phyloP scores from a whole-genome alignment of 2,888 invertebrate species.

The Eupithecia centaureata region DNA sequence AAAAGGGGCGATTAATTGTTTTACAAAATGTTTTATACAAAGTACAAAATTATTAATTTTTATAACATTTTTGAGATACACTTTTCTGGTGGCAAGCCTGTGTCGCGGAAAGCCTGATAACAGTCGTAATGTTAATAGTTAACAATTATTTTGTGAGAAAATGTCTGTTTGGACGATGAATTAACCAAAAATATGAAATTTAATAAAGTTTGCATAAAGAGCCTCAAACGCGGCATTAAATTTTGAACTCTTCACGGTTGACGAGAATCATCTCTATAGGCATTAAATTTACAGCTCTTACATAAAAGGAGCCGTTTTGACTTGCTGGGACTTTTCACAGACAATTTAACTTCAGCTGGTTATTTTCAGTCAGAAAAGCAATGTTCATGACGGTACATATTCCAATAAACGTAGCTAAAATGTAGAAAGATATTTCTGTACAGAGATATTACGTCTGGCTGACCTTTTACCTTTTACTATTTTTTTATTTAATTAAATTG shows the following conservation, averaged over 20 bases:
- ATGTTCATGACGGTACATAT: not conserved
- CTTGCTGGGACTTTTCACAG: constrained; percentile 25
- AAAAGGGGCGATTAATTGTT: not conserved
- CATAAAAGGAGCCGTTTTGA: constrained; percentile 27
- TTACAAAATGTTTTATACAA: too few relatives aligned
- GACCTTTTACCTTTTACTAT: too few relatives aligned
- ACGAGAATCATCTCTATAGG: constrained; percentile 43
- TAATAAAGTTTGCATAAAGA: constrained; percentile 7
- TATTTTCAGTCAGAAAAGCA: not conserved
- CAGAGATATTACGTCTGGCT: not conserved
- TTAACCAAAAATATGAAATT: not conserved
- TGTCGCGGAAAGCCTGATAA: too few relatives aligned
- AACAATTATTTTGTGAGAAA: too few relatives aligned
- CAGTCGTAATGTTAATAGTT: too few relatives aligned
- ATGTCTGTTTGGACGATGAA: not conserved
- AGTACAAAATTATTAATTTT: too few relatives aligned
- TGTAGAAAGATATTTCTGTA: not conserved
- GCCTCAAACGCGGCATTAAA: constrained; percentile 33
- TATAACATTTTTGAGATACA: too few relatives aligned
- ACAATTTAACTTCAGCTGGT: constrained; percentile 10
- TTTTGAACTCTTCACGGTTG: constrained; percentile 40
- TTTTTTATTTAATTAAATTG: too few relatives aligned
- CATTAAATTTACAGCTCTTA: constrained; percentile 39
- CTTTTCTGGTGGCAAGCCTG: too few relatives aligned
- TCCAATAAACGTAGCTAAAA: not conserved